Percentiles rank a stretch among this genome's conserved stretches.
phyloP scores from a whole-genome alignment of 1,140 invertebrate genomes.

The Pinna nobilis region DNA sequence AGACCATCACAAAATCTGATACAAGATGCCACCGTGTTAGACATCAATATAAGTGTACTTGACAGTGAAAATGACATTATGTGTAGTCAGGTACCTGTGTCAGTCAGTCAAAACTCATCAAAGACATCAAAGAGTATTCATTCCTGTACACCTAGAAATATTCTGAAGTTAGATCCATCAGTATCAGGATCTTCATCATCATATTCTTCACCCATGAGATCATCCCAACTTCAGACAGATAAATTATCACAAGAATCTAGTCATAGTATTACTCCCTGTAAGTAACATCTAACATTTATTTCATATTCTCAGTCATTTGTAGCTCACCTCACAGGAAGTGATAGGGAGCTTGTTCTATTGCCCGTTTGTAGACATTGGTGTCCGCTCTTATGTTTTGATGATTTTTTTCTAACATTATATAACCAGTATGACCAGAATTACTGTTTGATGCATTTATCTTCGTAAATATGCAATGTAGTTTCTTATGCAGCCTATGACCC shows the following conservation, averaged over 20 bases:
- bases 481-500: too few relatives aligned
- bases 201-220: not conserved
- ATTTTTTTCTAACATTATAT: too few relatives aligned
- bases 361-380: not conserved
- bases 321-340: not conserved
- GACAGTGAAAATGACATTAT: not conserved
- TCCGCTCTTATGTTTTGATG: too few relatives aligned
- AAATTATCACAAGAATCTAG: too few relatives aligned
- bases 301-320: not conserved
- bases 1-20: not conserved
- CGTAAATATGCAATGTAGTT: too few relatives aligned
- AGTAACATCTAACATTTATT: not conserved
- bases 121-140: not conserved
- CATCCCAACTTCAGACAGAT: too few relatives aligned
- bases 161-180: too few relatives aligned
- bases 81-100: not conserved
- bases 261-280: too few relatives aligned
- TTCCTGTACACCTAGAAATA: not conserved
- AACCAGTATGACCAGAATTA: too few relatives aligned
- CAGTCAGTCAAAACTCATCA: conserved; percentile 2
- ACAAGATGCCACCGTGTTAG: not conserved
- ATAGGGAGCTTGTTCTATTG: not conserved
- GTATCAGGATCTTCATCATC: too few relatives aligned
- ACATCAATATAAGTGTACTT: not conserved
- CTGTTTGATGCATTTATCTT: too few relatives aligned